phyloP scores from a whole-genome alignment of 92 coral and sea anemone genomes.

The Blastomussa wellsi region DNA sequence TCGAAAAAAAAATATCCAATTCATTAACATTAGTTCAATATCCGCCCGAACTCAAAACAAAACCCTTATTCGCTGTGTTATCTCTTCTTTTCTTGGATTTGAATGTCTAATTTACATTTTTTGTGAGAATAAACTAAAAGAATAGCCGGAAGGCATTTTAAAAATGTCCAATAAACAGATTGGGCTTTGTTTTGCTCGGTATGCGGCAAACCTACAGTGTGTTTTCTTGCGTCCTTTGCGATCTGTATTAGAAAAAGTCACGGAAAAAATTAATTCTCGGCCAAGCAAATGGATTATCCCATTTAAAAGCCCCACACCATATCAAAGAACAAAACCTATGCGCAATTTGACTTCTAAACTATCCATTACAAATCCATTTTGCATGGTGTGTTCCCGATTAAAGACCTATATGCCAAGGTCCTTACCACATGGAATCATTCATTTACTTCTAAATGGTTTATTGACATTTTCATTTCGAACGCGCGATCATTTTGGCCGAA shows the following conservation, averaged over 20 bases:
- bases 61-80: background rate
- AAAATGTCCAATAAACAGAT: slow-evolving; percentile 19
- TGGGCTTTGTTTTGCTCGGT: slow-evolving; percentile 42
- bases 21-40: slow-evolving; percentile 6
- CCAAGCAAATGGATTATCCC: slow-evolving; percentile 1
- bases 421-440: background rate
- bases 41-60: slow-evolving; percentile 34
- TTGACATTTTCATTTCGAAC: slow-evolving; percentile 25
- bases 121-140: background rate
- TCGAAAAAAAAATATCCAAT: background rate
- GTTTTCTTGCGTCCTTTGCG: slow-evolving; percentile 18
- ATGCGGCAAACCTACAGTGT: slow-evolving; percentile 43
- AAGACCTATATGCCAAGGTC: background rate
- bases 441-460: slow-evolving; percentile 16
- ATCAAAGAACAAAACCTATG: slow-evolving; percentile 8
- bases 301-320: slow-evolving; percentile 22
- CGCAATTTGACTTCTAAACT: slow-evolving; percentile 36
- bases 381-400: slow-evolving; percentile 2
- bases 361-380: slow-evolving; percentile 29
- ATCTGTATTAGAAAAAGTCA: slow-evolving; percentile 39
- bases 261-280: slow-evolving; percentile 29
- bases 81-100: background rate
- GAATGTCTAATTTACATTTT: slow-evolving; percentile 15
- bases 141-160: slow-evolving; percentile 8
- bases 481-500: slow-evolving; percentile 1